Conservation (phyloP, 2,888 invertebrate species). For the Cylloceria caligata region DNA sequence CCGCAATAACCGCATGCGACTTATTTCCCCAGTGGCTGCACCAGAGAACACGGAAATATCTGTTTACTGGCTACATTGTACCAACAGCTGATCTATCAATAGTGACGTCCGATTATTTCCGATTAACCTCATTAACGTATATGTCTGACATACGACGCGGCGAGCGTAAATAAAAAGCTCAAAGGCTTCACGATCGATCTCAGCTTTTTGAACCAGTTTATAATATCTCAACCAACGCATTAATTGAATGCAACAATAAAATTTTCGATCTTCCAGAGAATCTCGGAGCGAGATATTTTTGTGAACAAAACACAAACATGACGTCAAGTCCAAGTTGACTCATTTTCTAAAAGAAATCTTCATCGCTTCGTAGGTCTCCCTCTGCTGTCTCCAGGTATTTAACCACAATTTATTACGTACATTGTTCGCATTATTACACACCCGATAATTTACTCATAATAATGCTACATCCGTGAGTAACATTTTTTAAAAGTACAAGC, state of each 20-base stretch:
- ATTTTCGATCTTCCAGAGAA: neutral
- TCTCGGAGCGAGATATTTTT: neutral
- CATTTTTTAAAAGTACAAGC: conserved; percentile 8
- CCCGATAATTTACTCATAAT: too few relatives aligned
- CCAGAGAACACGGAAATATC: too few relatives aligned
- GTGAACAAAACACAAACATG: conserved; percentile 9
- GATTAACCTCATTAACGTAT: conserved; percentile 29
- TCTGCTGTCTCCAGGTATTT: conserved; percentile 44
- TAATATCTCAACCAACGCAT: neutral
- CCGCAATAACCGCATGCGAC: too few relatives aligned
- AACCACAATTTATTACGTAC: neutral
- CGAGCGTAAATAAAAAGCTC: conserved; percentile 6
- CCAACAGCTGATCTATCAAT: neutral
- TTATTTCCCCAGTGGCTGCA: too few relatives aligned
- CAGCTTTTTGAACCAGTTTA: neutral
- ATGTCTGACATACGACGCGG: conserved; percentile 24
- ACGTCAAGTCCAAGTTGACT: conserved; percentile 44
- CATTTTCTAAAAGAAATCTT: conserved; percentile 30
- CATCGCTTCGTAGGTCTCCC: conserved; percentile 9
- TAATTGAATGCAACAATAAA: neutral
- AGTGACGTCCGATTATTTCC: conserved; percentile 39
- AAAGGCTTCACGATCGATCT: conserved; percentile 7
- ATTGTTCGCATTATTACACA: too few relatives aligned
- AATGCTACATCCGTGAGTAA: neutral
- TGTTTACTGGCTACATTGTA: too few relatives aligned